Percentiles rank a stretch among this genome's conserved stretches.
Evolutionary conservation across 2,113 vertebrate genomes (phyloP).

Genomic region (Sorex araneus): DNA sequence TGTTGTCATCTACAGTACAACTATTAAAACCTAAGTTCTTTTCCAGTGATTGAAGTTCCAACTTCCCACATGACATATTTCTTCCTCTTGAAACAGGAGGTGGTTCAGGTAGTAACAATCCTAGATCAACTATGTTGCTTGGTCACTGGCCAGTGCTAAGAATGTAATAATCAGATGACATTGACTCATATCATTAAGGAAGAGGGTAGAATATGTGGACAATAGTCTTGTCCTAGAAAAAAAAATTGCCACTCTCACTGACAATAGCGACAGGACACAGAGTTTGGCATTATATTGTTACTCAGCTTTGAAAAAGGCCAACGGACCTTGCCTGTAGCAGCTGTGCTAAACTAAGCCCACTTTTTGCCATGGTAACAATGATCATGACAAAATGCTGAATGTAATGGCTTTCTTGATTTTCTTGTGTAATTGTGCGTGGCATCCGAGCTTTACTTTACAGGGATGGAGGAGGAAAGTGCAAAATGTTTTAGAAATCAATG

Average conservation of each 20-base stretch:
- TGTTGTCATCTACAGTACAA: neutral
- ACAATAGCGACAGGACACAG: neutral
- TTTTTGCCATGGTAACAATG: constrained; percentile 84
- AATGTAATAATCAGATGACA: constrained; percentile 9
- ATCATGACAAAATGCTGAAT: constrained; percentile 82
- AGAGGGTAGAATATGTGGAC: constrained; percentile 51
- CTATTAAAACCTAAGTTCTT: constrained; percentile 8
- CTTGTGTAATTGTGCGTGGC: constrained; percentile 83
- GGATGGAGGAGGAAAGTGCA: constrained; percentile 81
- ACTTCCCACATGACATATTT: neutral
- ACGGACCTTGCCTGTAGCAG: constrained; percentile 66
- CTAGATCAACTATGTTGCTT: constrained; percentile 29
- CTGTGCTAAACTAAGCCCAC: constrained; percentile 79
- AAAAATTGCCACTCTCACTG: neutral
- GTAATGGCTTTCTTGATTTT: constrained; percentile 83
- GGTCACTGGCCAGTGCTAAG: constrained; percentile 29
- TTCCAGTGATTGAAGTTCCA: neutral
- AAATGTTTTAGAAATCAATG: constrained; percentile 85
- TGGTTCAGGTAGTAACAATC: neutral
- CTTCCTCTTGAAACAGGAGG: constrained; percentile 20
- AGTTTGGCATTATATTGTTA: constrained; percentile 67
- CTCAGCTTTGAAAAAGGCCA: constrained; percentile 77
- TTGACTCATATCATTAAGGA: constrained; percentile 28
- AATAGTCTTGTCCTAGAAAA: neutral
- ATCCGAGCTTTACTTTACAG: constrained; percentile 79